Conservation (phyloP, 2,888 invertebrate genomes). For the Agapetus fuscipes region DNA sequence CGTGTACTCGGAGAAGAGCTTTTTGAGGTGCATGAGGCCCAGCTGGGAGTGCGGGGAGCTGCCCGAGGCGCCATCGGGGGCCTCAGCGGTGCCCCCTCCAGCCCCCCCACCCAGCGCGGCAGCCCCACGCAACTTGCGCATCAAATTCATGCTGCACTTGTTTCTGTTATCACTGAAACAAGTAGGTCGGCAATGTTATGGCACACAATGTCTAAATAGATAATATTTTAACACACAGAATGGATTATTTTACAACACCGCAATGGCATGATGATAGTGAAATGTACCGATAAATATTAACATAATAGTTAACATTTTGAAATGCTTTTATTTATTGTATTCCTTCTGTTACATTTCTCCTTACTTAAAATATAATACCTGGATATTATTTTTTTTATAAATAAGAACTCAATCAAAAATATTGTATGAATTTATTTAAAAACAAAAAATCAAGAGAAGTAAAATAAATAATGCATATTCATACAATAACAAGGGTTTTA, state of each 20-base stretch:
- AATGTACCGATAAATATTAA: too few species aligned
- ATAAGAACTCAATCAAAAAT: too few species aligned
- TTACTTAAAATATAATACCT: too few species aligned
- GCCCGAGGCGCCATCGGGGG: constrained; percentile 48
- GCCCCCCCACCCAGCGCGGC: constrained; percentile 30
- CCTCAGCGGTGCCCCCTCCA: constrained; percentile 42
- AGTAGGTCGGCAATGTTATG: background rate
- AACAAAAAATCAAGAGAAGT: too few species aligned
- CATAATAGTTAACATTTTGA: too few species aligned
- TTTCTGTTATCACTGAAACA: constrained; percentile 5
- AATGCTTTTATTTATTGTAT: too few species aligned
- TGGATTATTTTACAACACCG: background rate
- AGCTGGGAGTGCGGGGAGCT: constrained; percentile 75
- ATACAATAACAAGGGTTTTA: too few species aligned
- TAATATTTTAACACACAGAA: background rate
- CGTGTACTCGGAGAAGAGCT: constrained; percentile 89
- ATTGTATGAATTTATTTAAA: too few species aligned
- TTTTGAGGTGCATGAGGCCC: constrained; percentile 92
- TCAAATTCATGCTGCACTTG: constrained; percentile 65
- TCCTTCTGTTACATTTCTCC: too few species aligned
- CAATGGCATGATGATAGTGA: too few species aligned
- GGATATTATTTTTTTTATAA: too few species aligned
- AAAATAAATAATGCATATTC: too few species aligned
- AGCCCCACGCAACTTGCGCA: constrained; percentile 75
- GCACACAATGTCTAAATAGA: background rate